Evolutionary conservation across 2,888 invertebrate species (phyloP).

Genomic region (Bimastos eiseni): DNA sequence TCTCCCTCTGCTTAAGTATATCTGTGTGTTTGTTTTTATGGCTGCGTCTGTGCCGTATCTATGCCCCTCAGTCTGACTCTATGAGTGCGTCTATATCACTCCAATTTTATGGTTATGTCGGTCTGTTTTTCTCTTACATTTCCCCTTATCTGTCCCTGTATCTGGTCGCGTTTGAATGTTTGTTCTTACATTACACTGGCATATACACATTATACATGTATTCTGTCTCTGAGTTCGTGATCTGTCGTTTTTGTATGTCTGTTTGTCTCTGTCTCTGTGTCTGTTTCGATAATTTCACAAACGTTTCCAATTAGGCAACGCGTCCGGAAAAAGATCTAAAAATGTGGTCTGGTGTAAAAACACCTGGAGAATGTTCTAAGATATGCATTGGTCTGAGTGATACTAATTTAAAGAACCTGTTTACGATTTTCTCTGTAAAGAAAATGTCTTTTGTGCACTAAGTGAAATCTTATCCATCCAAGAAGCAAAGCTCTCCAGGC

Average conservation of each 20-base stretch:
- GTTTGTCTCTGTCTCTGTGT: background rate
- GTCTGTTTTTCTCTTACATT: too few species aligned
- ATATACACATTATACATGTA: too few species aligned
- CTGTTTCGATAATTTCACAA: background rate
- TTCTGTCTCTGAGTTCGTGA: too few species aligned
- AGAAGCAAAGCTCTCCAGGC: background rate
- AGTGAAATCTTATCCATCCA: background rate
- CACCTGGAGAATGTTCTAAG: background rate
- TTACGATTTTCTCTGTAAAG: background rate
- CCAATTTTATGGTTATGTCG: too few species aligned
- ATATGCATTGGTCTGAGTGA: background rate
- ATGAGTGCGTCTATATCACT: too few species aligned
- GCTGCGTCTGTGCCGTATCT: too few species aligned
- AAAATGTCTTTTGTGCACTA: constrained; percentile 3
- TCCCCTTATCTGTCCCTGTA: too few species aligned
- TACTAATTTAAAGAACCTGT: background rate
- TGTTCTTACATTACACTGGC: too few species aligned
- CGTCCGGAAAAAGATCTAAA: background rate
- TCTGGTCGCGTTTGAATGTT: too few species aligned
- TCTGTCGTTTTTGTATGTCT: background rate
- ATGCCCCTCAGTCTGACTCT: too few species aligned
- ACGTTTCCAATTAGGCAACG: background rate
- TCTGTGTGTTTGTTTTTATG: too few species aligned
- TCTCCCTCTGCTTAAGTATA: too few species aligned
- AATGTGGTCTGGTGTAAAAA: background rate